Conservation (phyloP, 2,797 vertebrate species). For the Sebastes itinus region DNA sequence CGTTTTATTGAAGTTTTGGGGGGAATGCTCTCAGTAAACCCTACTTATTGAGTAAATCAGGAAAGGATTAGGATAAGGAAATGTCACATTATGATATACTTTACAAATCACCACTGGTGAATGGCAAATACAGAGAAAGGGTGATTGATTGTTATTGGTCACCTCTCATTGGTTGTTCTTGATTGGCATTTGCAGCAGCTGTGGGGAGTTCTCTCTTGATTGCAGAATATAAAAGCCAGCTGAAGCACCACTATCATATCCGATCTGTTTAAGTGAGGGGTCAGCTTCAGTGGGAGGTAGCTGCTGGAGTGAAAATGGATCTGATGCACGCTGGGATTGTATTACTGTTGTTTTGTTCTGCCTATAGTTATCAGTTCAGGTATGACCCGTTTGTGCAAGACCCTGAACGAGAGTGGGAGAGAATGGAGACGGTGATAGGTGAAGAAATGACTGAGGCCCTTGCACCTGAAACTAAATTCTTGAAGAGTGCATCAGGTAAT, state of each 20-base stretch:
- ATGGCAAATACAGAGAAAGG: background rate
- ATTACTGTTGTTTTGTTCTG: conserved; percentile 28
- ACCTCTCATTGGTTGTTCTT: conserved; percentile 35
- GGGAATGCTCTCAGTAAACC: background rate
- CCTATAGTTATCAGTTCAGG: background rate
- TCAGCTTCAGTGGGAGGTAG: background rate
- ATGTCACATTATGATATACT: background rate
- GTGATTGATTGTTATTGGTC: background rate
- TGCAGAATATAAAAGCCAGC: conserved; percentile 34
- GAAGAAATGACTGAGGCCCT: background rate
- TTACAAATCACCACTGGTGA: background rate
- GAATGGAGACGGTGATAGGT: background rate
- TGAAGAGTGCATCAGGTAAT: background rate
- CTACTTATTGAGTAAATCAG: background rate
- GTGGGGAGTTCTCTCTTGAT: background rate
- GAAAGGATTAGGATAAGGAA: background rate
- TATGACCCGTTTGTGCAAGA: background rate
- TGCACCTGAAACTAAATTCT: background rate
- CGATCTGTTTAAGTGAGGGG: background rate
- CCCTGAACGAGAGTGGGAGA: conserved; percentile 32
- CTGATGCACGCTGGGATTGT: conserved; percentile 17
- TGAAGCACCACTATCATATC: rapidly evolving
- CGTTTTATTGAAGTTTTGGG: background rate
- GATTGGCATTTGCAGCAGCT: conserved; percentile 55
- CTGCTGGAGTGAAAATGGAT: conserved; percentile 51